A percentile compares a stretch with the other conserved stretches of the same genome.
These are phyloP conservation scores for Calliphora vicina DNA, from an alignment of 1,140 invertebrate genomes.

Conservation along the genomic window DNA sequence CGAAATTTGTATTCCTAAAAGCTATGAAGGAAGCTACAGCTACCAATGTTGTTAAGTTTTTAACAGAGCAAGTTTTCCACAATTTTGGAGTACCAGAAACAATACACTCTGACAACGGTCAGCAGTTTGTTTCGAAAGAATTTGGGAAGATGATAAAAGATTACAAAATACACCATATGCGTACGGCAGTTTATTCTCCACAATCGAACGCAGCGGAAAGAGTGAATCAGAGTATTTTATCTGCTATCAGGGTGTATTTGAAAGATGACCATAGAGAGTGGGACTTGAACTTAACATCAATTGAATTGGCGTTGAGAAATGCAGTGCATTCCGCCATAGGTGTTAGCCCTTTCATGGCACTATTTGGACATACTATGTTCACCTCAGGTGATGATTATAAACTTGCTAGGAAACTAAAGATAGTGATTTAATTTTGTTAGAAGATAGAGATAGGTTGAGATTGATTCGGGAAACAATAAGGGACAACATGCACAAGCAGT, in stretches of 20 bases:
- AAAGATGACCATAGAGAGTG: neutral
- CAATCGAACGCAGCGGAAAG: too few relatives aligned
- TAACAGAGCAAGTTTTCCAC: neutral
- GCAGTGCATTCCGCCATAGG: neutral
- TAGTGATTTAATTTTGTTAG: neutral
- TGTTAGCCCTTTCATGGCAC: neutral
- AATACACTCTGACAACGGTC: conserved; percentile 3
- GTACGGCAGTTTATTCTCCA: too few relatives aligned
- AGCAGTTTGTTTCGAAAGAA: neutral
- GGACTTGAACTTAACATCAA: neutral
- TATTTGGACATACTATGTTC: neutral
- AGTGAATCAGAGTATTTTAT: neutral
- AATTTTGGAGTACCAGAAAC: conserved; percentile 1
- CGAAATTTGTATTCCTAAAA: neutral
- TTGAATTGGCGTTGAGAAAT: neutral
- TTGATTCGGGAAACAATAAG: neutral
- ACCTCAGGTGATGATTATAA: neutral
- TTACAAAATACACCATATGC: too few relatives aligned
- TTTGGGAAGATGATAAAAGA: too few relatives aligned
- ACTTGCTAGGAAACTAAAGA: neutral
- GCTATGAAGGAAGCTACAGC: neutral
- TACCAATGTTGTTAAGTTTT: neutral
- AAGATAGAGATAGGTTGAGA: neutral
- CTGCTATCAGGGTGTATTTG: conserved; percentile 9
- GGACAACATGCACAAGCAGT: neutral